Conservation (phyloP, 2,888 invertebrate genomes). For the Cylindroiulus punctatus region DNA sequence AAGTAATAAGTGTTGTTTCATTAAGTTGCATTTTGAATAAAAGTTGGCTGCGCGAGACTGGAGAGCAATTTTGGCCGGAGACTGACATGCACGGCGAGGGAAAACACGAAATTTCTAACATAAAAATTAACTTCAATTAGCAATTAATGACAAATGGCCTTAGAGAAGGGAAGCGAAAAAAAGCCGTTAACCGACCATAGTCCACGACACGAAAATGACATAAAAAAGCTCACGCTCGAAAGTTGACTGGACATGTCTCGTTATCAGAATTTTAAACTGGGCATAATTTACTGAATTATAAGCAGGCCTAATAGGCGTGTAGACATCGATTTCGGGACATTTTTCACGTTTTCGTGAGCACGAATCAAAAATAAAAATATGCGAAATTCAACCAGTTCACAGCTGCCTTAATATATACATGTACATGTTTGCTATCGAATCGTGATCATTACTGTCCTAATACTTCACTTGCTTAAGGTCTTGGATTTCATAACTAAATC, state of each 20-base stretch:
- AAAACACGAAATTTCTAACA: constrained; percentile 30
- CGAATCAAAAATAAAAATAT: background rate
- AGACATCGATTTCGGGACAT: background rate
- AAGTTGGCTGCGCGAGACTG: constrained; percentile 2
- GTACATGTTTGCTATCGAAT: too few relatives aligned
- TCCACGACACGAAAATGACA: background rate
- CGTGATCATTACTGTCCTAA: background rate
- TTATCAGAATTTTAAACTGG: background rate
- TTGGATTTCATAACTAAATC: background rate
- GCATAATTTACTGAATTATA: background rate
- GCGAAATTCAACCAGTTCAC: background rate
- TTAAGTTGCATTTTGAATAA: constrained; percentile 45
- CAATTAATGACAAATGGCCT: constrained; percentile 45
- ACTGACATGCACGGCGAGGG: constrained; percentile 30
- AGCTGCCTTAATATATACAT: background rate
- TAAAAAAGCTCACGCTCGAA: background rate
- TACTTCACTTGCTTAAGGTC: background rate
- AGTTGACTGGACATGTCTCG: background rate
- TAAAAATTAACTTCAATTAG: constrained; percentile 47
- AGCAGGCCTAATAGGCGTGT: background rate
- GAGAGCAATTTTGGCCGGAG: constrained; percentile 22
- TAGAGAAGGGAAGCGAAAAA: background rate
- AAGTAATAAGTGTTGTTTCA: constrained; percentile 47
- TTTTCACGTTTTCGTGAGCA: constrained; percentile 30
- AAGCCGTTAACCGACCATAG: background rate